Conservation (phyloP, 1,140 invertebrate genomes). For the Drosophila quadrilineata region DNA sequence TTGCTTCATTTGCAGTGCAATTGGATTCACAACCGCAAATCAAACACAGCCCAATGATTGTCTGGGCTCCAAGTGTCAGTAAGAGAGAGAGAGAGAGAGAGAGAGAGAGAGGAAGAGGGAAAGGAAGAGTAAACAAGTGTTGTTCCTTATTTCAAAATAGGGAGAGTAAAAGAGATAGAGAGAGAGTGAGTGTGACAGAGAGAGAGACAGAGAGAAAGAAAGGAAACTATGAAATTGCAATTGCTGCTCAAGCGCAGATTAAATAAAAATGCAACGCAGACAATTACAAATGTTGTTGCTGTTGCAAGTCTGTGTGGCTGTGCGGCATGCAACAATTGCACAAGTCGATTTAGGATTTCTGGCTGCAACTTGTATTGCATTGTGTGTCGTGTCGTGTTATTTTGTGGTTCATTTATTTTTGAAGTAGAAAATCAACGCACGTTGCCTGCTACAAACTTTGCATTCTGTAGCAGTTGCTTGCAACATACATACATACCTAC, state of each 20-base stretch:
- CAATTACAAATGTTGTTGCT: slow-evolving; percentile 31
- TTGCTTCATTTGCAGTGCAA: slow-evolving; percentile 76
- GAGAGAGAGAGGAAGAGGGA: not conserved
- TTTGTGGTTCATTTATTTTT: slow-evolving; percentile 67
- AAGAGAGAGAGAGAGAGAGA: not conserved
- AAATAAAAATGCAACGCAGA: slow-evolving; percentile 13
- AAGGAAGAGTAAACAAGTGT: not conserved
- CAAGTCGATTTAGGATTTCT: not conserved
- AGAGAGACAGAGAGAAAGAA: not conserved
- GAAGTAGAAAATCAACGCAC: slow-evolving; percentile 66
- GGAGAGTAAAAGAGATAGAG: too few relatives aligned
- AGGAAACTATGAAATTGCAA: not conserved
- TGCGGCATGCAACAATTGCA: not conserved
- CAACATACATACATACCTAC: too few relatives aligned
- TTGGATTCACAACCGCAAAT: slow-evolving; percentile 77
- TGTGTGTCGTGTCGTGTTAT: slow-evolving; percentile 39
- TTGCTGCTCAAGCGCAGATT: slow-evolving; percentile 8
- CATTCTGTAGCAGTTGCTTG: too few relatives aligned
- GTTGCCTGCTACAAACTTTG: slow-evolving; percentile 46
- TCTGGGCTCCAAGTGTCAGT: not conserved
- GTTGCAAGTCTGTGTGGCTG: not conserved
- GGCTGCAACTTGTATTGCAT: not conserved
- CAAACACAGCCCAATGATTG: slow-evolving; percentile 53
- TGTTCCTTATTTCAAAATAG: not conserved
- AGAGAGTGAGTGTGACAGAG: too few relatives aligned